These are phyloP conservation scores for Podarcis muralis DNA, from an alignment of 2,113 vertebrate species.

Conservation along the genomic window DNA sequence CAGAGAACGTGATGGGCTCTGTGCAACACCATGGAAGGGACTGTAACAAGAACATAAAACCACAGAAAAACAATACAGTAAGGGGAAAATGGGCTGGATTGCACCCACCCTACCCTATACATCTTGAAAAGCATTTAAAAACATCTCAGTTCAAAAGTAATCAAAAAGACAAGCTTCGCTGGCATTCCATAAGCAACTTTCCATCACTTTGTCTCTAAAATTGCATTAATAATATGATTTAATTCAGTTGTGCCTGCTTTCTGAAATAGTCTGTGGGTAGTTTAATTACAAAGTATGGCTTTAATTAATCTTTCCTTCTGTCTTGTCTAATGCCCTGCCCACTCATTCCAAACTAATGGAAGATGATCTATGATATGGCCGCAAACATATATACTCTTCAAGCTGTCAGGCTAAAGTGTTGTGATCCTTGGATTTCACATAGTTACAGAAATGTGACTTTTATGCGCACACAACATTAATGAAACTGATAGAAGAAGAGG, in stretches of 20 bases:
- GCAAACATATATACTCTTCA: constrained; percentile 6
- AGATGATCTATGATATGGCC: background rate
- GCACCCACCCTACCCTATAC: background rate
- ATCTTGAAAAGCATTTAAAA: background rate
- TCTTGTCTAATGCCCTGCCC: background rate
- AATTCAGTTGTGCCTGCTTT: background rate
- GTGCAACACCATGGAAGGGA: background rate
- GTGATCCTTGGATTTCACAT: background rate
- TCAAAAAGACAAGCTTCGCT: background rate
- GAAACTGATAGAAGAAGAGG: background rate
- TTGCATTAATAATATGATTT: constrained; percentile 3
- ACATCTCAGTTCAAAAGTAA: background rate
- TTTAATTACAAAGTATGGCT: constrained; percentile 16
- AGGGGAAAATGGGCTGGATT: background rate
- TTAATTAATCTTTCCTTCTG: background rate
- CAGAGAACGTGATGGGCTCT: background rate
- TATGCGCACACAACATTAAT: background rate
- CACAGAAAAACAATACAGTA: background rate
- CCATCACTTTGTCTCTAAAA: background rate
- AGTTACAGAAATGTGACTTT: background rate
- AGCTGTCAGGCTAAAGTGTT: background rate
- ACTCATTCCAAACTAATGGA: background rate
- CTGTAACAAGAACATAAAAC: background rate
- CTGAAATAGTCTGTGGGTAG: background rate
- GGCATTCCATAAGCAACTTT: background rate